phyloP scores from a whole-genome alignment of 2,797 vertebrate genomes.

The Gadopsis marmoratus region DNA sequence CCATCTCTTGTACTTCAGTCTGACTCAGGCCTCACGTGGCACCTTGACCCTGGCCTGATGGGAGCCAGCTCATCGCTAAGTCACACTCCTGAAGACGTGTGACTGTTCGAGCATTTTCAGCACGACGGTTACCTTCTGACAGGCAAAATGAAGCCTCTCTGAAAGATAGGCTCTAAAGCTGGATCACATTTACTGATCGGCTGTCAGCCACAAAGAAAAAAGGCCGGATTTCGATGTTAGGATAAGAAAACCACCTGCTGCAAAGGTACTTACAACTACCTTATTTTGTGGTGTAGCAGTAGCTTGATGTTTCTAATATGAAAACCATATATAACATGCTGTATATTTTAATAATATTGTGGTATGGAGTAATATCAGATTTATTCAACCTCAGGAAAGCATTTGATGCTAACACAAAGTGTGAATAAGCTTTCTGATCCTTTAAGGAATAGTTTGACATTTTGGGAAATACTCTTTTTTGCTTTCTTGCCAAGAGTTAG shows the following conservation, averaged over 20 bases:
- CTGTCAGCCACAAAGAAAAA: slow-evolving; percentile 9
- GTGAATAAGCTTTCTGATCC: background rate
- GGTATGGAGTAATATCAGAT: background rate
- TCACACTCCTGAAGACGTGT: slow-evolving; percentile 71
- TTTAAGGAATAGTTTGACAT: background rate
- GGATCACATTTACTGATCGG: slow-evolving; percentile 2
- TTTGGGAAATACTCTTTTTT: background rate
- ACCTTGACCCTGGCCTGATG: slow-evolving; percentile 60
- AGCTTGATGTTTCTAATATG: background rate
- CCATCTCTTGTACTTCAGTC: slow-evolving; percentile 11
- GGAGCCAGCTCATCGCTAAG: slow-evolving; percentile 68
- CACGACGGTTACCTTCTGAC: slow-evolving; percentile 48
- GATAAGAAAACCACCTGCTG: background rate
- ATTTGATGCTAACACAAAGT: no score
- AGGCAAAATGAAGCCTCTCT: slow-evolving; percentile 28
- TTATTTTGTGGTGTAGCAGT: background rate
- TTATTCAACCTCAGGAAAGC: background rate
- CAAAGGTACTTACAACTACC: no score
- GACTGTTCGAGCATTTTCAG: slow-evolving; percentile 49
- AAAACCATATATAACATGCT: background rate
- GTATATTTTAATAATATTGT: no score
- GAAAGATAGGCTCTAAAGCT: slow-evolving; percentile 11
- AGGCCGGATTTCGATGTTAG: background rate
- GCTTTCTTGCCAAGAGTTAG: background rate
- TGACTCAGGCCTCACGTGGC: slow-evolving; percentile 71